These are phyloP conservation scores for Mimumesa dahlbomi DNA, from an alignment of 2,888 invertebrate genomes.

Conservation along the genomic window DNA sequence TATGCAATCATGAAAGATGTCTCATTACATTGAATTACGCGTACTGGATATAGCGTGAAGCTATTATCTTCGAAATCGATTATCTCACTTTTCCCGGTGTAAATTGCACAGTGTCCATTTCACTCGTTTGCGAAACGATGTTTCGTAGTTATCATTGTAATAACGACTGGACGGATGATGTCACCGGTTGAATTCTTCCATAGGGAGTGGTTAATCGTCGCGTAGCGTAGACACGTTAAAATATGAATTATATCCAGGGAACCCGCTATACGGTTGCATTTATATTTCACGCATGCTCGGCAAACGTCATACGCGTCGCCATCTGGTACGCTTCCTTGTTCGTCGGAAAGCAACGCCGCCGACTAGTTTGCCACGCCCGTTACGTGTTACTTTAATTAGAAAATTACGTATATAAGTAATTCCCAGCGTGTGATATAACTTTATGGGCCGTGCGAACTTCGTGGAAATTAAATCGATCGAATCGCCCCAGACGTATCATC, in stretches of 20 bases:
- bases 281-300: conserved; percentile 38
- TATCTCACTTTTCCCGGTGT: background rate
- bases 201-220: conserved; percentile 38
- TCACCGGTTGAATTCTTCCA: conserved; percentile 28
- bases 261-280: conserved; percentile 10
- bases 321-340: conserved; percentile 57
- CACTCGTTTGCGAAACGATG: background rate
- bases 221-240: conserved; percentile 25
- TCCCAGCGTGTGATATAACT: background rate
- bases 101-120: background rate
- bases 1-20: too few relatives aligned
- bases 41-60: too few relatives aligned
- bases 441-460: background rate
- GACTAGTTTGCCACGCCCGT: conserved; percentile 29
- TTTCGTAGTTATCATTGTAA: conserved; percentile 25
- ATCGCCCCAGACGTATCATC: too few relatives aligned
- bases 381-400: conserved; percentile 8
- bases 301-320: conserved; percentile 40
- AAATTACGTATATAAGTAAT: background rate
- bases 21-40: too few relatives aligned
- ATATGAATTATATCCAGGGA: conserved; percentile 36
- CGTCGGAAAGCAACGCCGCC: conserved; percentile 12
- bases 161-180: conserved; percentile 36
- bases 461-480: background rate
- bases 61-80: background rate